Percentiles rank a stretch among this genome's conserved stretches.
Evolutionary conservation across 2,888 invertebrate species (phyloP).

Genomic region (Oscheius sp.): DNA sequence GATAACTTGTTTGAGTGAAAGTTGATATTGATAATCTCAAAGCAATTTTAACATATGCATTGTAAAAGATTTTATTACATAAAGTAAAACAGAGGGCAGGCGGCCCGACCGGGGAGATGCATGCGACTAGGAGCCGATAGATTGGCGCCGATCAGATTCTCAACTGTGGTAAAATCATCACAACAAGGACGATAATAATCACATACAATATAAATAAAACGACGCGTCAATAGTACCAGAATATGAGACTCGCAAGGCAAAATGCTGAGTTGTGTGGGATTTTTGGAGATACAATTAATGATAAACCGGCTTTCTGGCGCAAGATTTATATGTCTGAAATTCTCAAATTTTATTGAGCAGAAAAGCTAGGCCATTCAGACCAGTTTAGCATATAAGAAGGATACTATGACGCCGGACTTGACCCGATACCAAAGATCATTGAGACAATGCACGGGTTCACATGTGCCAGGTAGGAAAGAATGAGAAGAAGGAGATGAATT

Average conservation of each 20-base stretch:
- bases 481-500: constrained; percentile 8
- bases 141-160: constrained; percentile 15
- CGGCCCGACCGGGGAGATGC: constrained; percentile 29
- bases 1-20: no score
- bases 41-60: no score
- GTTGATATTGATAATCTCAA: no score
- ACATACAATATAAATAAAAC: constrained; percentile 21
- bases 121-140: constrained; percentile 11
- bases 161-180: constrained; percentile 8
- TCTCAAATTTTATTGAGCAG: no score
- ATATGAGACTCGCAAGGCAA: constrained; percentile 18
- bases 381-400: no score
- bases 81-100: constrained; percentile 23
- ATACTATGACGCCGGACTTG: constrained; percentile 28
- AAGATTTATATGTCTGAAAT: no score
- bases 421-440: constrained; percentile 31
- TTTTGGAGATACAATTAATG: background rate
- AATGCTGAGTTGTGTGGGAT: constrained; percentile 20
- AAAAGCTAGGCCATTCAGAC: no score
- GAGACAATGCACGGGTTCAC: constrained; percentile 27
- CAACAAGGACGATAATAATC: constrained; percentile 15
- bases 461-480: constrained; percentile 26
- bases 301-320: no score
- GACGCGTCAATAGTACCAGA: constrained; percentile 28
- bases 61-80: constrained; percentile 30